phyloP scores from a whole-genome alignment of 1,140 invertebrate species.

The Pantala flavescens region DNA sequence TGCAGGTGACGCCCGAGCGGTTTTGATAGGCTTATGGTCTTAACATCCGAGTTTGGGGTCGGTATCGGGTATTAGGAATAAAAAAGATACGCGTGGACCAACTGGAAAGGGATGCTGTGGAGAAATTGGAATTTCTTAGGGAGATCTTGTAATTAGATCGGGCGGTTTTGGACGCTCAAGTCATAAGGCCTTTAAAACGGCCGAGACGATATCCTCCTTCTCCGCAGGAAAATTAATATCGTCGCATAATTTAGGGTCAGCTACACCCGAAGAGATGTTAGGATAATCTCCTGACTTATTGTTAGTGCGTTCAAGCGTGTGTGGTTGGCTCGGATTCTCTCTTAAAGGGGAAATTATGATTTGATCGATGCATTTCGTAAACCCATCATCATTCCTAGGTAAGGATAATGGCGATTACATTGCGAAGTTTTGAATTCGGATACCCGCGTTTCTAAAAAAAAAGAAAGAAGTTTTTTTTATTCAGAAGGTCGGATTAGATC shows the following conservation, averaged over 20 bases:
- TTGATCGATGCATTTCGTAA: too few relatives aligned
- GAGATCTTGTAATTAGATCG: too few relatives aligned
- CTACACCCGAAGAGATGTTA: not conserved
- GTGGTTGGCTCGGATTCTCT: too few relatives aligned
- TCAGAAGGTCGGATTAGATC: too few relatives aligned
- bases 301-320: not conserved
- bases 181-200: not conserved
- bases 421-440: too few relatives aligned
- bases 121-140: not conserved
- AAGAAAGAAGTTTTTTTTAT: too few relatives aligned
- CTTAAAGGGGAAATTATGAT: too few relatives aligned
- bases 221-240: not conserved
- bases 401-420: too few relatives aligned
- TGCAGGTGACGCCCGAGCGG: not conserved
- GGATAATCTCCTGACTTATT: constrained; percentile 2
- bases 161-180: too few relatives aligned
- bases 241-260: not conserved
- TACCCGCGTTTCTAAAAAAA: too few relatives aligned
- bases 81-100: not conserved
- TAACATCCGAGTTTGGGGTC: not conserved
- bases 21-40: not conserved
- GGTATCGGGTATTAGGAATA: not conserved
- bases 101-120: not conserved
- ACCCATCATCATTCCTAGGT: too few relatives aligned
- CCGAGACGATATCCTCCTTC: not conserved